Percentiles rank a stretch among this genome's conserved stretches.
Conservation (phyloP, 2,888 invertebrate species). For the Conops quadrifasciatus region DNA sequence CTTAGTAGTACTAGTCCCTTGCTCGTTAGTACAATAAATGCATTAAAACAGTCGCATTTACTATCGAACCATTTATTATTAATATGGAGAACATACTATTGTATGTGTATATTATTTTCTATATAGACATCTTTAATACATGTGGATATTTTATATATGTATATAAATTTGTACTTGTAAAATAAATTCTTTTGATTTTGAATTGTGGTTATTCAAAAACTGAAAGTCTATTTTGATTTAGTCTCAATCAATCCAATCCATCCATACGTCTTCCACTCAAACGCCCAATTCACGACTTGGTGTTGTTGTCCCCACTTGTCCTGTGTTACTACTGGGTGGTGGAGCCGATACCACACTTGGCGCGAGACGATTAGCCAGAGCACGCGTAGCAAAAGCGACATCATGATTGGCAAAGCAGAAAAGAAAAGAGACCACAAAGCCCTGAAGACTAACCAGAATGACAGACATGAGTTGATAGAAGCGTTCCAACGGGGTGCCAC, state of each 20-base stretch:
- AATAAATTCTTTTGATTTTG: not conserved
- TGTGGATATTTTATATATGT: not conserved
- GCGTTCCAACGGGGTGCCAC: constrained; percentile 68
- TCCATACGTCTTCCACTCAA: constrained; percentile 44
- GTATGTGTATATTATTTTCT: too few species aligned
- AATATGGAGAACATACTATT: too few species aligned
- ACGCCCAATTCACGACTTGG: constrained; percentile 65
- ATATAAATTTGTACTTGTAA: constrained; percentile 31
- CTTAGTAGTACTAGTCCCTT: too few species aligned
- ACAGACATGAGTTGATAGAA: constrained; percentile 75
- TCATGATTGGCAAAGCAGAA: constrained; percentile 82
- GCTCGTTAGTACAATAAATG: too few species aligned
- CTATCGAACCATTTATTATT: too few species aligned
- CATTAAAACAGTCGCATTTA: too few species aligned
- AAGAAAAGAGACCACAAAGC: constrained; percentile 75
- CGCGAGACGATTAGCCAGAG: constrained; percentile 64
- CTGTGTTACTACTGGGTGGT: constrained; percentile 61
- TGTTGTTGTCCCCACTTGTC: constrained; percentile 63
- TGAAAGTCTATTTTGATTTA: not conserved
- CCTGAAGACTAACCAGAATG: constrained; percentile 77
- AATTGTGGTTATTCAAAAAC: not conserved
- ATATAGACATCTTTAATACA: too few species aligned
- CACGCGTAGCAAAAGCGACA: constrained; percentile 69
- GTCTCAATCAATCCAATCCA: not conserved
- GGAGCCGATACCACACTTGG: constrained; percentile 59